phyloP scores from a whole-genome alignment of 2,113 vertebrate species.

The Thinocorus orbignyianus region DNA sequence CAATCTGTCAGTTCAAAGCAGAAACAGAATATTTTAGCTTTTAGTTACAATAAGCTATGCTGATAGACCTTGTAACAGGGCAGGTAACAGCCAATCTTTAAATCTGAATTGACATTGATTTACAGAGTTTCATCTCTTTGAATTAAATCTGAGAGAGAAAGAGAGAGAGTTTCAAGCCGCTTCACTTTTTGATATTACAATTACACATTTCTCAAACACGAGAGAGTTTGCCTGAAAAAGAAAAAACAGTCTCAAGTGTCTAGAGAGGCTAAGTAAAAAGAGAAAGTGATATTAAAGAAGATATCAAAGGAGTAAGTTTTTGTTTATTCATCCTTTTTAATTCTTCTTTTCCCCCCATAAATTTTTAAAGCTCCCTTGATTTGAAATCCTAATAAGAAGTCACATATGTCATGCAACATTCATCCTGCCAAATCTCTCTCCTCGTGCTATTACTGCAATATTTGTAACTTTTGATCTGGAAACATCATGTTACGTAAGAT shows the following conservation, averaged over 20 bases:
- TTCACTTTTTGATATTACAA: conserved; percentile 22
- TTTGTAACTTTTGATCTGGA: conserved; percentile 71
- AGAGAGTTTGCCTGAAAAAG: neutral
- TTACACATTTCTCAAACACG: neutral
- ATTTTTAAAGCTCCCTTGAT: neutral
- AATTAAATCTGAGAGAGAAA: conserved; percentile 36
- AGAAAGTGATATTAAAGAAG: neutral
- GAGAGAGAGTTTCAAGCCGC: conserved; percentile 13
- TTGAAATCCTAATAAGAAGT: conserved; percentile 29
- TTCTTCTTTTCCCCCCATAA: neutral
- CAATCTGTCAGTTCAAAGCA: conserved; percentile 9
- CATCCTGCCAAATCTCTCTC: conserved; percentile 1
- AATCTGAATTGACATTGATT: conserved; percentile 64
- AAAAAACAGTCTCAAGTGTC: neutral
- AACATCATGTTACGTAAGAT: conserved; percentile 70
- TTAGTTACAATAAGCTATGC: conserved; percentile 45
- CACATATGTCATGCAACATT: neutral
- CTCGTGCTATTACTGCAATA: conserved; percentile 7
- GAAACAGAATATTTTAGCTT: conserved; percentile 53
- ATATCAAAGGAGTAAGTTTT: neutral
- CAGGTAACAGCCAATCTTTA: conserved; percentile 48
- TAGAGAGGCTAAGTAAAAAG: neutral
- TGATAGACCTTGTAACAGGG: conserved; percentile 50
- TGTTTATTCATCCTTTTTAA: neutral
- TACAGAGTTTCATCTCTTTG: conserved; percentile 46